Evolutionary conservation across 2,888 invertebrate species (phyloP).

Genomic region (Tigriopus californicus): DNA sequence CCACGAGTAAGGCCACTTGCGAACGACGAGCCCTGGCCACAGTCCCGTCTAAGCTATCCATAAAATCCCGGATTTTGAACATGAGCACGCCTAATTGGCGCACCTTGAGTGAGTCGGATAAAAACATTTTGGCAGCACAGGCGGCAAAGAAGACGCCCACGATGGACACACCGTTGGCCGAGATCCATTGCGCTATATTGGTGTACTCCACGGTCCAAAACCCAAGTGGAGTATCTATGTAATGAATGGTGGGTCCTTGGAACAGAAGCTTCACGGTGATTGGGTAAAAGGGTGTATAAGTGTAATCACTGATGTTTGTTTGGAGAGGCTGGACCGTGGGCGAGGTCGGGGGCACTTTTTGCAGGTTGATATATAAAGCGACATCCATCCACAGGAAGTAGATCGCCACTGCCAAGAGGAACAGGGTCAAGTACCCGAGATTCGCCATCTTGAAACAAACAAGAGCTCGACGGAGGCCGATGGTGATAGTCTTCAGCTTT

Average conservation of each 20-base stretch:
- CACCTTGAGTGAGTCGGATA: conserved; percentile 48
- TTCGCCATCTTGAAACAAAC: neutral
- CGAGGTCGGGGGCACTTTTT: neutral
- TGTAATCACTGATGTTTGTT: neutral
- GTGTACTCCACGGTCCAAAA: conserved; percentile 46
- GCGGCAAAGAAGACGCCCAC: conserved; percentile 57
- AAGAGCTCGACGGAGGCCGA: too few relatives aligned
- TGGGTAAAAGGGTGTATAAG: conserved; percentile 51
- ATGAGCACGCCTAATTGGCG: conserved; percentile 52
- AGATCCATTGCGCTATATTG: conserved; percentile 44
- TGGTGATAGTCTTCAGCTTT: too few relatives aligned
- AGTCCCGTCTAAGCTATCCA: conserved; percentile 70
- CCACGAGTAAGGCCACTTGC: conserved; percentile 22
- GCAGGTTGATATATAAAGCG: conserved; percentile 11
- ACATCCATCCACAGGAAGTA: conserved; percentile 16
- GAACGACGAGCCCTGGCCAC: conserved; percentile 47
- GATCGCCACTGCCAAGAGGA: neutral
- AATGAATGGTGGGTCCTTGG: conserved; percentile 65
- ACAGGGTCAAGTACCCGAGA: neutral
- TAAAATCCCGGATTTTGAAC: conserved; percentile 58
- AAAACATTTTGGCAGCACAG: conserved; percentile 50
- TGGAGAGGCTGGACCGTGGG: too few relatives aligned
- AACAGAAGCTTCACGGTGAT: conserved; percentile 64
- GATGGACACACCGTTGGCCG: conserved; percentile 64
- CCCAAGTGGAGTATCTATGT: conserved; percentile 59